Percentiles rank a stretch among this genome's conserved stretches.
Evolutionary conservation across 2,797 vertebrate genomes (phyloP).

Genomic region (Microctenopoma lineatum): DNA sequence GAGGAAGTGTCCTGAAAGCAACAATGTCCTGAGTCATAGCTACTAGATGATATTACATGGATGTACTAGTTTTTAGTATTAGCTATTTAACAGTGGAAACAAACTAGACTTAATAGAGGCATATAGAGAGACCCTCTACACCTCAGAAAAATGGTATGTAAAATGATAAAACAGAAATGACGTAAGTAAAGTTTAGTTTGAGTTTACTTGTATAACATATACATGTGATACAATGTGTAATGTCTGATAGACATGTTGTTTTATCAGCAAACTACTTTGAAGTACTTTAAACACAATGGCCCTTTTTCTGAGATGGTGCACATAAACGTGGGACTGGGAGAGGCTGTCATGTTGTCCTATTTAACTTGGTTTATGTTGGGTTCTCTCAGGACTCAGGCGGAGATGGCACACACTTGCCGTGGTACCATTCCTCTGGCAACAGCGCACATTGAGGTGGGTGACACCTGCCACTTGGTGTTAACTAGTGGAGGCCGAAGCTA

Average conservation of each 20-base stretch:
- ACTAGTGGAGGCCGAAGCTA: slow-evolving; percentile 92
- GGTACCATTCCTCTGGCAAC: slow-evolving; percentile 93
- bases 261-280: slow-evolving; percentile 3
- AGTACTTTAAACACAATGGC: slow-evolving; percentile 4
- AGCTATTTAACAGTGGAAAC: too few relatives aligned
- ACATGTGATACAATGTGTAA: background rate
- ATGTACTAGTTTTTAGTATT: background rate
- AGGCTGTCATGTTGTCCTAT: background rate
- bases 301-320: slow-evolving; percentile 24
- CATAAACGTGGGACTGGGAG: background rate
- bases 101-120: background rate
- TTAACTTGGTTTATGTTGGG: slow-evolving; percentile 3
- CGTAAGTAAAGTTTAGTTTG: too few relatives aligned
- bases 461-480: slow-evolving; percentile 91
- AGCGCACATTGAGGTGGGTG: slow-evolving; percentile 90
- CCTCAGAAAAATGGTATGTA: background rate
- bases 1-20: background rate
- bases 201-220: background rate
- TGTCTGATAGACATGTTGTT: slow-evolving; percentile 12
- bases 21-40: slow-evolving; percentile 29
- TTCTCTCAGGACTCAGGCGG: slow-evolving; percentile 89
- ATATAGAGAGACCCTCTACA: background rate
- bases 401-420: slow-evolving; percentile 96
- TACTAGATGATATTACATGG: background rate
- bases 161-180: background rate